Percentiles rank a stretch among this genome's conserved stretches.
Conservation (phyloP, 92 coral and sea anemone genomes). For the Meandrina meandrites region DNA sequence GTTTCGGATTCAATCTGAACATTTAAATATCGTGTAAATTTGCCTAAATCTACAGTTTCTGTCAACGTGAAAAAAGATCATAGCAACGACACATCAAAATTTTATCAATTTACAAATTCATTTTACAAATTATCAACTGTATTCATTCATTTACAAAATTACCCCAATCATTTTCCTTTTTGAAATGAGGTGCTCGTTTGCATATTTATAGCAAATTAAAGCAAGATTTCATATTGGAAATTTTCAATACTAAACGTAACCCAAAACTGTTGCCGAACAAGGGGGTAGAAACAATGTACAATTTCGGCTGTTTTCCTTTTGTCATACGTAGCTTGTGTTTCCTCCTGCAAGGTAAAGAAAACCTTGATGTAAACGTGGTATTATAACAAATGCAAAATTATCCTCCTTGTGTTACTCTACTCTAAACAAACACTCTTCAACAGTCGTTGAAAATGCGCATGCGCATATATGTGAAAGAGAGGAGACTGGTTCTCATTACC, state of each 20-base stretch:
- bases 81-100: background rate
- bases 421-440: background rate
- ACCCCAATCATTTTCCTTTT: background rate
- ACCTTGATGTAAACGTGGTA: background rate
- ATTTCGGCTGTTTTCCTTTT: background rate
- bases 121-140: background rate
- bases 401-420: background rate
- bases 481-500: background rate
- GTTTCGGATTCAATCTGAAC: background rate
- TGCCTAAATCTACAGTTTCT: background rate
- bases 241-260: background rate
- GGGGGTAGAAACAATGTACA: background rate
- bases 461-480: background rate
- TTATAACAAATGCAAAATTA: background rate
- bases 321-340: constrained; percentile 33
- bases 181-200: background rate
- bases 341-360: constrained; percentile 11
- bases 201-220: background rate
- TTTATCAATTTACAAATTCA: background rate
- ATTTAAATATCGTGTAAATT: constrained; percentile 16
- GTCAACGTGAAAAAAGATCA: background rate
- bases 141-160: background rate
- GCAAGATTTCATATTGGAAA: background rate
- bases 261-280: background rate
- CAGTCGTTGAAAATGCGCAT: background rate